phyloP scores from a whole-genome alignment of 2,113 vertebrate genomes.

The Xenopus tropicalis region DNA sequence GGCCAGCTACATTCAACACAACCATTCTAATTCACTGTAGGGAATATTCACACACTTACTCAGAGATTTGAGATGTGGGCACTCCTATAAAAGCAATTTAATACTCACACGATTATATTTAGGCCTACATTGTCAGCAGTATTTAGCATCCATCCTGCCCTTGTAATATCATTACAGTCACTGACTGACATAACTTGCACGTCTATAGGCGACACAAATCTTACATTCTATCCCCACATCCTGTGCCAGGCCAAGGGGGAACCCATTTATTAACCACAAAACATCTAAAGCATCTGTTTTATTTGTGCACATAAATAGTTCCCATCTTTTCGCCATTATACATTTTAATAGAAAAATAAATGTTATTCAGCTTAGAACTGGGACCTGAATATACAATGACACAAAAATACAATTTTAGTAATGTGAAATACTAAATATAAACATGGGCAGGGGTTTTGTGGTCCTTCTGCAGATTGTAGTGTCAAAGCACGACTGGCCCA shows the following conservation, averaged over 20 bases:
- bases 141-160: not conserved
- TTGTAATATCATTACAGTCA: not conserved
- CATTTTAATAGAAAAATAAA: constrained; percentile 49
- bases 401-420: not conserved
- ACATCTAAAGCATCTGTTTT: not conserved
- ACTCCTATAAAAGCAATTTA: not conserved
- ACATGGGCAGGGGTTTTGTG: no score
- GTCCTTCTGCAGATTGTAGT: no score
- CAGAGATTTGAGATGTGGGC: not conserved
- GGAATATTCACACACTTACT: not conserved
- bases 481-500: no score
- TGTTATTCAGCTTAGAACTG: constrained; percentile 44
- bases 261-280: not conserved
- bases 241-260: not conserved
- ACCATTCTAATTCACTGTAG: no score
- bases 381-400: not conserved
- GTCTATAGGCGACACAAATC: no score
- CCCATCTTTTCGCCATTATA: not conserved
- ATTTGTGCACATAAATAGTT: not conserved
- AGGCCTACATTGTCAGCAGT: not conserved
- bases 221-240: not conserved
- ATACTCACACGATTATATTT: not conserved
- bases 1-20: no score
- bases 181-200: no score
- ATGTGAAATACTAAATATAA: not conserved